Evolutionary conservation across 1,140 invertebrate genomes (phyloP), one percentile per base, ranked within the genome.

Genomic region (Drosophila murphyi): DNA sequence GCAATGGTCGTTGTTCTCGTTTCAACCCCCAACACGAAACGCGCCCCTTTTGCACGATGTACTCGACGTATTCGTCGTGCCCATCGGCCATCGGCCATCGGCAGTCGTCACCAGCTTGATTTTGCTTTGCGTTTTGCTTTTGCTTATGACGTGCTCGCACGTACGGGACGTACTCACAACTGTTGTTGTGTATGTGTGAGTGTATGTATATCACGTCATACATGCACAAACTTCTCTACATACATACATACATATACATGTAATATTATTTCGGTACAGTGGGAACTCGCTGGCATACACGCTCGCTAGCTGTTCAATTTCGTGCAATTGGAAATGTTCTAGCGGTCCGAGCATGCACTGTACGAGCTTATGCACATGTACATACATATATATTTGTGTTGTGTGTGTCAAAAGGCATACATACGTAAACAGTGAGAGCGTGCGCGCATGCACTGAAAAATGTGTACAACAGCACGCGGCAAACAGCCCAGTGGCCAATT

Each of bases 91-190:
- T 43, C 39, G 39, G 39, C 39, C 10, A 39, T 51, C 20, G 28
- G 8, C 5, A 48, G 63, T 73, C 71, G 75, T 74, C 71, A 74
- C 71, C 59, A 72, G 48, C 62, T 45, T n/a, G 39, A 8, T 79
- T 74, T 72, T 73, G 69, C 63, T 59, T 55, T 48, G 60, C 54
- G 62, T 65, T 69, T 71, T 72, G 62, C 62, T 76, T 82, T 76
- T 76, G 77, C 76, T 67, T 79, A 82, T 82, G 81, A 83, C 81
- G 81, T 83, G 81, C 81, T 71, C 52, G 76, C 81, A 83, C 81
- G 81, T 83, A 82, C 79, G 51, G 68, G 45, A 69, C 54, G 62
- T 43, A 43, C 39, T 43, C 69, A 59, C 64, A 74, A 71, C 76
- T 72, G 72, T 78, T 78, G 67, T 76, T 68, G 39, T 60, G 43